phyloP scores from a whole-genome alignment of 2,888 invertebrate genomes.

The Agrochola macilenta region DNA sequence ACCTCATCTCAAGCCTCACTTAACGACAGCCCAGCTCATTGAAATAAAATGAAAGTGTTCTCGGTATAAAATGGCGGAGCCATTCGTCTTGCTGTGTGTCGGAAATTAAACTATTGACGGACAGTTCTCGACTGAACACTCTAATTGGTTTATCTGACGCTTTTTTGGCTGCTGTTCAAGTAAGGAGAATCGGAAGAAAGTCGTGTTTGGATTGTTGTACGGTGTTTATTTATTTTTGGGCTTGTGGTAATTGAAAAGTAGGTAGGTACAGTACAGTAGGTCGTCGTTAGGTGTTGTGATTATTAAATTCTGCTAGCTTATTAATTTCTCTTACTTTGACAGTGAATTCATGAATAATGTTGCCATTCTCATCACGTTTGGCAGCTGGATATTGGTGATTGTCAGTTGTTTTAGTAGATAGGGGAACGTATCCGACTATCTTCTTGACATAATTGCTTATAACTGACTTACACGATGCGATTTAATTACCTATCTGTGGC shows the following conservation, averaged over 20 bases:
- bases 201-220: constrained; percentile 18
- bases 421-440: too few relatives aligned
- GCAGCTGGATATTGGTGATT: not conserved
- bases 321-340: too few relatives aligned
- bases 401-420: not conserved
- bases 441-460: not conserved
- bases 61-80: constrained; percentile 51
- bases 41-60: constrained; percentile 68
- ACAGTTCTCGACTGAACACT: constrained; percentile 57
- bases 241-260: not conserved
- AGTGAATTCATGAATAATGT: not conserved
- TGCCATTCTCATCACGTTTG: too few relatives aligned
- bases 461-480: not conserved
- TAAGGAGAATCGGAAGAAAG: constrained; percentile 57
- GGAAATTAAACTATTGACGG: constrained; percentile 67
- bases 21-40: constrained; percentile 56
- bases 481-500: too few relatives aligned
- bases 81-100: constrained; percentile 69
- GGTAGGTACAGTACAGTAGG: too few relatives aligned
- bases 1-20: constrained; percentile 4
- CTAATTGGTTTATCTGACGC: constrained; percentile 63
- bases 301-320: not conserved
- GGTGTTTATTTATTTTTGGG: constrained; percentile 31
- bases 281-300: not conserved
- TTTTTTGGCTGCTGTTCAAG: constrained; percentile 55